Conservation (phyloP, 1,140 invertebrate genomes). For the Sycobia sp. region DNA sequence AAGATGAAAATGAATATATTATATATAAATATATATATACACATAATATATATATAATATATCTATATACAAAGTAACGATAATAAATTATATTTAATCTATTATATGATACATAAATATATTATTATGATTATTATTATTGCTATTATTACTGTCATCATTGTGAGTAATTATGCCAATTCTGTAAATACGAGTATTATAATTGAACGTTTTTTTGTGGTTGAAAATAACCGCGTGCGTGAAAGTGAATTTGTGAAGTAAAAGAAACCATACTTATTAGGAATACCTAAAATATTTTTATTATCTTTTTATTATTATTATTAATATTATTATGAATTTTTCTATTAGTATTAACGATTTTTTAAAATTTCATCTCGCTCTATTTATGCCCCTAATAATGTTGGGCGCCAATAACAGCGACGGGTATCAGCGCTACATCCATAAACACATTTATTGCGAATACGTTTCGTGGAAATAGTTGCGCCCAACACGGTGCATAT, state of each 20-base stretch:
- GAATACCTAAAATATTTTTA: constrained; percentile 30
- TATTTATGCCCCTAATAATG: too few relatives aligned
- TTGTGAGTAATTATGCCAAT: constrained; percentile 50
- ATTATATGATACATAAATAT: constrained; percentile 44
- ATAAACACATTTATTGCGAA: too few relatives aligned
- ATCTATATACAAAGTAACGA: constrained; percentile 48
- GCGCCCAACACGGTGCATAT: too few relatives aligned
- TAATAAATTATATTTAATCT: constrained; percentile 54
- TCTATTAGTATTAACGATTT: too few relatives aligned
- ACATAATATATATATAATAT: constrained; percentile 44
- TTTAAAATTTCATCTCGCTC: too few relatives aligned
- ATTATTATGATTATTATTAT: constrained; percentile 35
- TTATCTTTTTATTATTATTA: constrained; percentile 22
- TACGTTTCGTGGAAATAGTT: too few relatives aligned
- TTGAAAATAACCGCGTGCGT: constrained; percentile 13
- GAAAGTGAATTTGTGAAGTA: constrained; percentile 28
- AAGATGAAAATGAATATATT: constrained; percentile 41
- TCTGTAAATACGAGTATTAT: constrained; percentile 46
- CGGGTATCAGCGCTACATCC: too few relatives aligned
- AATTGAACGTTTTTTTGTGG: constrained; percentile 29
- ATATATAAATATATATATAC: constrained; percentile 46
- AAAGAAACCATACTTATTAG: constrained; percentile 31
- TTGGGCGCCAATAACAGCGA: too few relatives aligned
- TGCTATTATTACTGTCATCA: constrained; percentile 41
- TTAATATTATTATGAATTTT: constrained; percentile 18